These are phyloP conservation scores for Drymodes brunneopygia DNA, from an alignment of 2,113 vertebrate species.

Conservation along the genomic window DNA sequence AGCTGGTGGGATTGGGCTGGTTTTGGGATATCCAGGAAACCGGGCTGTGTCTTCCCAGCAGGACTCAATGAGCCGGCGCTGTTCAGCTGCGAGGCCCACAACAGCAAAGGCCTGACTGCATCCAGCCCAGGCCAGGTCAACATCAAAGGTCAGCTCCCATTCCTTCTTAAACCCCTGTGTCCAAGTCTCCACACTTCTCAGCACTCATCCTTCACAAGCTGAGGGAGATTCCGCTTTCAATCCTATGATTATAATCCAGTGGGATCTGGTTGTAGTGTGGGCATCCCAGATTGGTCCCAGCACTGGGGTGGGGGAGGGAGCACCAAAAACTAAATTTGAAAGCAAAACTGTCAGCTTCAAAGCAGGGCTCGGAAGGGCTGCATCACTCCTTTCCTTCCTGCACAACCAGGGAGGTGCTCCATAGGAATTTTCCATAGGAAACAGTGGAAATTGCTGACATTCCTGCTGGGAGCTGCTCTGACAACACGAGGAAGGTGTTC, in stretches of 20 bases:
- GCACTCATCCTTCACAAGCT: not conserved
- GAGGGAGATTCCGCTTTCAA: not conserved
- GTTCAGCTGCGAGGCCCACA: slow-evolving; percentile 92
- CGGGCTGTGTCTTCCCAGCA: not conserved
- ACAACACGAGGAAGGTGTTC: not conserved
- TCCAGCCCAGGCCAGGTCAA: slow-evolving; percentile 83
- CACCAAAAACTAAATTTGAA: not conserved
- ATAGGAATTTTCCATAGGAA: slow-evolving; percentile 43
- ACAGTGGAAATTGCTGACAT: slow-evolving; percentile 59
- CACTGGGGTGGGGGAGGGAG: not conserved
- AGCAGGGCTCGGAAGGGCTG: slow-evolving; percentile 18
- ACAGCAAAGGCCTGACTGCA: slow-evolving; percentile 82
- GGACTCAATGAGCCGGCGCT: slow-evolving; percentile 77
- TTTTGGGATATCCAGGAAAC: not conserved
- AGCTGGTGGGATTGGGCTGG: not conserved
- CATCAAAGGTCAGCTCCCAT: slow-evolving; percentile 83
- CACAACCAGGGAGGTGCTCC: not conserved
- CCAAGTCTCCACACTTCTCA: not conserved
- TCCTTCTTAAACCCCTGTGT: not conserved
- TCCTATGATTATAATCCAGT: not conserved
- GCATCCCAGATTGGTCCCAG: fast-evolving
- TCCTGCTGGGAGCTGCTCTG: not conserved
- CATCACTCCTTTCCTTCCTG: slow-evolving; percentile 66
- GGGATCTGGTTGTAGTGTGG: fast-evolving
- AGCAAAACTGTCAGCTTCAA: not conserved